A percentile compares a stretch with the other conserved stretches of the same genome.
phyloP scores from a whole-genome alignment of 2,888 invertebrate genomes.

The Polydrusus cervinus region DNA sequence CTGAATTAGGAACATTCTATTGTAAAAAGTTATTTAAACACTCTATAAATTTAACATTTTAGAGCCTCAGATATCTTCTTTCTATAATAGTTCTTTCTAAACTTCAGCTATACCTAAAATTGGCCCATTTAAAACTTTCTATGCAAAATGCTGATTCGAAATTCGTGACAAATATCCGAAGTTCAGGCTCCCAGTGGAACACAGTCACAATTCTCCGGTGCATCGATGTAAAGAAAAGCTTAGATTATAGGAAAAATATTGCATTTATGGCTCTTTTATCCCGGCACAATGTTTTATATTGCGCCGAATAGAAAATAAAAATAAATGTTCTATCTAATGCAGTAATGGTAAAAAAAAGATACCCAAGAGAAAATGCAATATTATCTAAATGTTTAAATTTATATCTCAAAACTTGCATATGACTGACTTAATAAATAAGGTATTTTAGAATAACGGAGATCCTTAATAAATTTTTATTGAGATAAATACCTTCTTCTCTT shows the following conservation, averaged over 20 bases:
- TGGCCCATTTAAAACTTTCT: constrained; percentile 42
- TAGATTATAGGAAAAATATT: constrained; percentile 49
- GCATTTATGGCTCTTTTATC: constrained; percentile 37
- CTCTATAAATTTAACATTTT: constrained; percentile 15
- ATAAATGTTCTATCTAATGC: not conserved
- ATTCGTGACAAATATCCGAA: constrained; percentile 53
- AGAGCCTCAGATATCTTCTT: not conserved
- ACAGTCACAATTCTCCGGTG: constrained; percentile 47
- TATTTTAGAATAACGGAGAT: too few relatives aligned
- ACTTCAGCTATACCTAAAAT: constrained; percentile 43
- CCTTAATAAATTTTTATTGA: too few relatives aligned
- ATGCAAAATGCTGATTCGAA: constrained; percentile 39
- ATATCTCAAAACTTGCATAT: too few relatives aligned
- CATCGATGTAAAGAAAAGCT: constrained; percentile 39
- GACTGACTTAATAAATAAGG: too few relatives aligned
- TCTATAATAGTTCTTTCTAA: not conserved
- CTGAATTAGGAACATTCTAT: too few relatives aligned
- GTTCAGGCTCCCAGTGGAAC: constrained; percentile 36
- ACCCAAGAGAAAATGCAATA: too few relatives aligned
- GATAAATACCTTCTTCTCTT: too few relatives aligned
- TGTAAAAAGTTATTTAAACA: not conserved
- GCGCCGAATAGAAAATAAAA: constrained; percentile 6
- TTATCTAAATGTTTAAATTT: too few relatives aligned
- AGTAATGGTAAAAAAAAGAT: too few relatives aligned
- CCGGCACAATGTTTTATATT: constrained; percentile 36